phyloP scores from a whole-genome alignment of 2,113 vertebrate species.

The Spermophilus dauricus region DNA sequence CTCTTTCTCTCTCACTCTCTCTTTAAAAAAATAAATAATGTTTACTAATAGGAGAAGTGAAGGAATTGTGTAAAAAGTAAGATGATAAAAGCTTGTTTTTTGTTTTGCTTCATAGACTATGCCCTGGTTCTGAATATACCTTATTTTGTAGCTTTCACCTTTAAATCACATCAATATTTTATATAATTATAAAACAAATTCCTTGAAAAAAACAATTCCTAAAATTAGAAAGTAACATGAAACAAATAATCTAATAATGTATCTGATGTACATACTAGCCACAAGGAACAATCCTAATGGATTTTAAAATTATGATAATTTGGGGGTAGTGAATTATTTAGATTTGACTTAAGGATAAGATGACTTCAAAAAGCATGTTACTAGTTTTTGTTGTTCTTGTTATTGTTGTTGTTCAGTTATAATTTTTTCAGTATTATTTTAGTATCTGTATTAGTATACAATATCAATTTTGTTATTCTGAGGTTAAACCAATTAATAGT shows the following conservation, averaged over 20 bases:
- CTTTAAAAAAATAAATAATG: neutral
- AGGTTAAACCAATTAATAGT: neutral
- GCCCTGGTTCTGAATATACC: neutral
- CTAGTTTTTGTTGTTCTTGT: neutral
- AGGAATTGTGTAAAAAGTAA: neutral
- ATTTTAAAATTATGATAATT: neutral
- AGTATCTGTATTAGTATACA: neutral
- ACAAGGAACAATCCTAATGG: neutral
- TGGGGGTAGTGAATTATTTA: neutral
- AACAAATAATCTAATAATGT: neutral
- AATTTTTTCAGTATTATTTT: neutral
- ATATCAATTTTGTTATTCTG: neutral
- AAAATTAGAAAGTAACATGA: neutral
- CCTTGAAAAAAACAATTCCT: neutral
- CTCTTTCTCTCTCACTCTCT: too few species aligned
- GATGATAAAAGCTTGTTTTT: neutral
- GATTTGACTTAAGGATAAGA: neutral
- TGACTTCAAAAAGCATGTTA: neutral
- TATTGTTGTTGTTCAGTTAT: neutral
- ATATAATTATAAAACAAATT: conserved; percentile 34
- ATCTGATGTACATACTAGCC: neutral
- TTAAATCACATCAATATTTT: neutral
- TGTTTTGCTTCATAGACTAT: neutral
- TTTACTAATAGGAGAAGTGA: neutral
- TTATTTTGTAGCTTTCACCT: conserved; percentile 40